Evolutionary conservation across 2,888 invertebrate species (phyloP).

Genomic region (Beris chalybata): DNA sequence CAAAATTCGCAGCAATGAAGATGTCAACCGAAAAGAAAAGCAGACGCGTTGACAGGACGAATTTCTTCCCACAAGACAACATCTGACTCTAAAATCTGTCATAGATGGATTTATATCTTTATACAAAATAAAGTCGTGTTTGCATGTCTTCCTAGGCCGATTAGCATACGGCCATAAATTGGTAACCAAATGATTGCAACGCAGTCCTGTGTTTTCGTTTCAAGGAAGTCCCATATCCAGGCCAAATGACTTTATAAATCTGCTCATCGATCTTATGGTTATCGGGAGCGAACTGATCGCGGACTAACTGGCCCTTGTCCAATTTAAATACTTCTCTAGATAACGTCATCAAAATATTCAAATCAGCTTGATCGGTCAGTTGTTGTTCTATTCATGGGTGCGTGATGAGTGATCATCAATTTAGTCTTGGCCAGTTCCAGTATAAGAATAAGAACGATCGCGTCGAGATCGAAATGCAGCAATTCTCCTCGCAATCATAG

Average conservation of each 20-base stretch:
- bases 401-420: slow-evolving; percentile 40
- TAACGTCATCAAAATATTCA: slow-evolving; percentile 40
- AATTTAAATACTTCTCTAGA: slow-evolving; percentile 39
- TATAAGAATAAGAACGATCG: not conserved
- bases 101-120: slow-evolving; percentile 38
- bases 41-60: slow-evolving; percentile 34
- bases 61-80: slow-evolving; percentile 35
- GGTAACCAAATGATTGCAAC: slow-evolving; percentile 25
- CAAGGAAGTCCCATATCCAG: slow-evolving; percentile 34
- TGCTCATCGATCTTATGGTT: slow-evolving; percentile 16
- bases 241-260: slow-evolving; percentile 37
- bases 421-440: not conserved
- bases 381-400: slow-evolving; percentile 25
- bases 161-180: slow-evolving; percentile 39
- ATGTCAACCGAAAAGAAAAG: slow-evolving; percentile 28
- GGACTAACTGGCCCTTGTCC: slow-evolving; percentile 2
- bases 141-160: slow-evolving; percentile 22
- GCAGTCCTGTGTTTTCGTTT: not conserved
- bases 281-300: not conserved
- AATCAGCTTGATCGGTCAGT: slow-evolving; percentile 35
- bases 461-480: not conserved
- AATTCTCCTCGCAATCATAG: slow-evolving; percentile 12
- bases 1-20: slow-evolving; percentile 21
- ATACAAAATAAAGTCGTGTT: slow-evolving; percentile 13
- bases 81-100: slow-evolving; percentile 37